Percentiles rank a stretch among this genome's conserved stretches.
Conservation (phyloP, 2,888 invertebrate species). For the Listrodromus nycthemerus region DNA sequence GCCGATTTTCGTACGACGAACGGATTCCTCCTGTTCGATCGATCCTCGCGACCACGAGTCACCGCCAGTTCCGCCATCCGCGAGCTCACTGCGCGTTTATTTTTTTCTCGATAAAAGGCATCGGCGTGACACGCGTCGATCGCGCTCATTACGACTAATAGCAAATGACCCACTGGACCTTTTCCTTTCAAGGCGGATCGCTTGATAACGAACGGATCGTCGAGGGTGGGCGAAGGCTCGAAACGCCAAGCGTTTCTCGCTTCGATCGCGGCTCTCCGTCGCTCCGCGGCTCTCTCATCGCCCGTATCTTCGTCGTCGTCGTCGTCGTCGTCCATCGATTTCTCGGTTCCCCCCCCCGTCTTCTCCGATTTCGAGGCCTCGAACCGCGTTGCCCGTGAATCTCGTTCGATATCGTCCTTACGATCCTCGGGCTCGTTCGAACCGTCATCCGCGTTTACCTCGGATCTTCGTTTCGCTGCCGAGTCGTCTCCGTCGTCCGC, state of each 20-base stretch:
- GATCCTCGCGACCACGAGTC: constrained; percentile 50
- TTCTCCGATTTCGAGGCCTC: constrained; percentile 3
- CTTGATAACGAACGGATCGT: constrained; percentile 67
- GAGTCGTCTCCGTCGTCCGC: constrained; percentile 16
- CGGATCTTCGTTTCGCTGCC: not conserved
- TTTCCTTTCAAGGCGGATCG: constrained; percentile 68
- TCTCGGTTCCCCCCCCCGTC: constrained; percentile 14
- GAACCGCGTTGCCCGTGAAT: not conserved
- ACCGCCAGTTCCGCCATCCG: constrained; percentile 67
- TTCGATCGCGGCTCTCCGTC: constrained; percentile 62
- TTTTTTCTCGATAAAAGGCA: too few species aligned
- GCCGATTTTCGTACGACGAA: constrained; percentile 73
- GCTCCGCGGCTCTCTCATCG: constrained; percentile 47
- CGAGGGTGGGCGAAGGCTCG: constrained; percentile 69
- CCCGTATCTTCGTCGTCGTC: constrained; percentile 6
- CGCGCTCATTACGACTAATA: too few species aligned
- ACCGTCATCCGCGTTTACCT: constrained; percentile 17
- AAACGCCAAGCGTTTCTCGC: constrained; percentile 75
- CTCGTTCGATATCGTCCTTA: not conserved
- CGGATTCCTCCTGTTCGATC: constrained; percentile 63
- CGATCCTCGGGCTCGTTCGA: not conserved
- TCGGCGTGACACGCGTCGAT: too few species aligned
- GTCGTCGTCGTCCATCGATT: too few species aligned
- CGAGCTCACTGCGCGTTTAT: constrained; percentile 68
- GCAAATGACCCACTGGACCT: too few species aligned